Conservation (phyloP, 2,888 invertebrate genomes). For the Cybosia mesomella region DNA sequence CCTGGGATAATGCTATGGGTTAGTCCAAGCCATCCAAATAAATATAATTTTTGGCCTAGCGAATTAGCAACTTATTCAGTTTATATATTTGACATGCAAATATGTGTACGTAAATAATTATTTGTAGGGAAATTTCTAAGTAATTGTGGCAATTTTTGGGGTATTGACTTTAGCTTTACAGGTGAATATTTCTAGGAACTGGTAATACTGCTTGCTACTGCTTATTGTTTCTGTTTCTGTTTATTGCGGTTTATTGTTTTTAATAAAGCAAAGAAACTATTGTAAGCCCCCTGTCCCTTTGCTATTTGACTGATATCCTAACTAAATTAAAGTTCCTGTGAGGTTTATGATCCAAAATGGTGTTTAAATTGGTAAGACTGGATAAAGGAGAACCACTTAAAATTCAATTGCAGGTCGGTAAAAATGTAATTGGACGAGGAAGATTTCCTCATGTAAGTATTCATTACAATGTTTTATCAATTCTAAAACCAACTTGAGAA, state of each 20-base stretch:
- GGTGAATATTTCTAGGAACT: background rate
- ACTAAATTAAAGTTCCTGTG: background rate
- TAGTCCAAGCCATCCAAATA: no score
- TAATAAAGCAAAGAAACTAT: background rate
- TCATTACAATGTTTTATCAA: background rate
- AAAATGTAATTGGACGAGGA: conserved; percentile 74
- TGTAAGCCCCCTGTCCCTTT: background rate
- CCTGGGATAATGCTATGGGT: no score
- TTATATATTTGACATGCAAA: no score
- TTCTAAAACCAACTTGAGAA: background rate
- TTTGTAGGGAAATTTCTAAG: background rate
- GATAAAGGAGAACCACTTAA: conserved; percentile 65
- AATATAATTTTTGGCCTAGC: no score
- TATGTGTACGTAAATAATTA: no score
- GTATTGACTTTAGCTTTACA: no score
- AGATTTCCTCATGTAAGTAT: conserved; percentile 72
- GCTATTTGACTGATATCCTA: background rate
- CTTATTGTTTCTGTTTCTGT: background rate
- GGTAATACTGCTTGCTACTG: background rate
- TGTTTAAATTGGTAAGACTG: conserved; percentile 71
- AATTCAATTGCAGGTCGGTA: conserved; percentile 65
- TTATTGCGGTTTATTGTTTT: background rate
- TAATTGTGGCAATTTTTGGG: no score
- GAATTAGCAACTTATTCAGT: no score
- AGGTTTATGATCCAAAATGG: conserved; percentile 58